Percentiles rank a stretch among this genome's conserved stretches.
Evolutionary conservation across 2,888 invertebrate species (phyloP).

Genomic region (Bombylius discolor): DNA sequence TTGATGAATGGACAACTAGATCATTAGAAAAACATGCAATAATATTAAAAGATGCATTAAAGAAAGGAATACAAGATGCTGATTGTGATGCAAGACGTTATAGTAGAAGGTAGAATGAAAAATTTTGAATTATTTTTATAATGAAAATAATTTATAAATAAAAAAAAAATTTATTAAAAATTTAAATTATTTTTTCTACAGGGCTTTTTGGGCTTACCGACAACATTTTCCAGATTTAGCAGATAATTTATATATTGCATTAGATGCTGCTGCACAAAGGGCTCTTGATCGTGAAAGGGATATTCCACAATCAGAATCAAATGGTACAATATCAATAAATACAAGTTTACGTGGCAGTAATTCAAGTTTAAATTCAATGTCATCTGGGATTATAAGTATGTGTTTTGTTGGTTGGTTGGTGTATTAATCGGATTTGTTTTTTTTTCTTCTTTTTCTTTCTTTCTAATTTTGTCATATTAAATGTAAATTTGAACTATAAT

Average conservation of each 20-base stretch:
- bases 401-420: constrained; percentile 4
- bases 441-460: neutral
- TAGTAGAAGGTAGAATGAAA: constrained; percentile 56
- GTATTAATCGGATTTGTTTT: neutral
- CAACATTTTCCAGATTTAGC: constrained; percentile 85
- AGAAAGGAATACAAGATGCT: constrained; percentile 82
- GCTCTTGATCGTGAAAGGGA: constrained; percentile 43
- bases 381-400: constrained; percentile 23
- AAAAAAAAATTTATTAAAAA: too few species aligned
- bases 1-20: constrained; percentile 78
- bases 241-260: constrained; percentile 63
- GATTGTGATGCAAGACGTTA: constrained; percentile 77
- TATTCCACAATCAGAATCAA: constrained; percentile 20
- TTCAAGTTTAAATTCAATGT: constrained; percentile 23
- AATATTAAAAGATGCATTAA: constrained; percentile 67
- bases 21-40: constrained; percentile 69
- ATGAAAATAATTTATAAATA: neutral
- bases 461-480: too few species aligned
- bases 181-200: constrained; percentile 27
- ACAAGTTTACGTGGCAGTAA: constrained; percentile 24
- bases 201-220: constrained; percentile 82
- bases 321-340: constrained; percentile 23
- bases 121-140: neutral
- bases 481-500: too few species aligned
- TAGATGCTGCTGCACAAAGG: constrained; percentile 61